These are phyloP conservation scores for Raillietiella orientalis DNA, from an alignment of 2,888 invertebrate species.

Conservation along the genomic window DNA sequence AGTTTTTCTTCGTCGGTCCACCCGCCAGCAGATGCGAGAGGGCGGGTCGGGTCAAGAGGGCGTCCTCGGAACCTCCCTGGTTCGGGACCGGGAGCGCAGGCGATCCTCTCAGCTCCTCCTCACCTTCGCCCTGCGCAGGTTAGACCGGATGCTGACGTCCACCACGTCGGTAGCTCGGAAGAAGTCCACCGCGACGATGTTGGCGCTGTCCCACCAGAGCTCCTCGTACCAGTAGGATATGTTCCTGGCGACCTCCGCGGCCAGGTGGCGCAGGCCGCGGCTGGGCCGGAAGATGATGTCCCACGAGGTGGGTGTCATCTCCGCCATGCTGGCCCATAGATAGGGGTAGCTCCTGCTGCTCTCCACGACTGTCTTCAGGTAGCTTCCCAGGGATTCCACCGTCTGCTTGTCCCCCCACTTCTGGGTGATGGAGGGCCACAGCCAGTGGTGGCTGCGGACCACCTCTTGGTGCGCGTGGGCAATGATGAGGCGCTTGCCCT, in stretches of 20 bases:
- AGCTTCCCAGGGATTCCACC: slow-evolving; percentile 14
- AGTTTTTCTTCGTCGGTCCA: no score
- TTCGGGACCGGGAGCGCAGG: no score
- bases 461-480: slow-evolving; percentile 21
- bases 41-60: no score
- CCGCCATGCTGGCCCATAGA: slow-evolving; percentile 18
- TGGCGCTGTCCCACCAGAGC: slow-evolving; percentile 7
- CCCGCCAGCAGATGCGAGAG: no score
- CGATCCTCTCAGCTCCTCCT: no score
- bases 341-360: slow-evolving; percentile 4
- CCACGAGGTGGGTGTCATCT: slow-evolving; percentile 17
- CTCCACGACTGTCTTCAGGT: slow-evolving; percentile 12
- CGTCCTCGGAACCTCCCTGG: no score
- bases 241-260: slow-evolving; percentile 10
- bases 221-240: slow-evolving; percentile 7
- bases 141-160: slow-evolving; percentile 6
- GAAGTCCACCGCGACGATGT: slow-evolving; percentile 8
- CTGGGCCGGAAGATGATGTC: slow-evolving; percentile 15
- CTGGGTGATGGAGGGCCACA: slow-evolving; percentile 27
- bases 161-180: slow-evolving; percentile 8
- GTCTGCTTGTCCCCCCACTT: slow-evolving; percentile 10
- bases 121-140: no score
- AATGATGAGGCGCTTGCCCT: slow-evolving; percentile 21
- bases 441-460: slow-evolving; percentile 11
- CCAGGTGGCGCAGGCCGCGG: slow-evolving; percentile 15